A percentile compares a stretch with the other conserved stretches of the same genome.
Conservation (phyloP, 2,888 invertebrate genomes). For the Coremacera marginata region DNA sequence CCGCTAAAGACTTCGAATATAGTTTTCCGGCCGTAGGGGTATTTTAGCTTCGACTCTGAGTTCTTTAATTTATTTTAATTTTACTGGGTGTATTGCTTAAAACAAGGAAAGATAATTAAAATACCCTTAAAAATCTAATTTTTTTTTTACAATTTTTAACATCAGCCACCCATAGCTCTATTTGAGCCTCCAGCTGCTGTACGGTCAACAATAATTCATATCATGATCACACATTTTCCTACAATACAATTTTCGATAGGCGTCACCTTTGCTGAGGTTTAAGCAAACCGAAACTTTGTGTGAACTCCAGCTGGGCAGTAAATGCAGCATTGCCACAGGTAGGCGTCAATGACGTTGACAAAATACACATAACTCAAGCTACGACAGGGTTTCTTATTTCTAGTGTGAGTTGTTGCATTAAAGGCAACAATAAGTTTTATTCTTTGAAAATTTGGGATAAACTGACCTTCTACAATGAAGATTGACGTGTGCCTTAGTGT, state of each 20-base stretch:
- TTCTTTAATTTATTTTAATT: too few relatives aligned
- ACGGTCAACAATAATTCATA: constrained; percentile 16
- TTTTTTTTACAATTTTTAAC: too few relatives aligned
- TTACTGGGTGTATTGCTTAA: too few relatives aligned
- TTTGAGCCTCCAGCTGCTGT: constrained; percentile 8
- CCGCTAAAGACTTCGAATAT: too few relatives aligned
- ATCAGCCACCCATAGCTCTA: neutral
- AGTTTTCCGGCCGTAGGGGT: too few relatives aligned
- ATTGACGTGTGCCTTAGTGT: constrained; percentile 43
- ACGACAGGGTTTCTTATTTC: neutral
- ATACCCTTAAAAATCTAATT: neutral
- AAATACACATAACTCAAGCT: constrained; percentile 24
- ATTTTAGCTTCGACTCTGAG: too few relatives aligned
- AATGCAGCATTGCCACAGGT: constrained; percentile 17
- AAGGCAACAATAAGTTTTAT: neutral
- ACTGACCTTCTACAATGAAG: constrained; percentile 46
- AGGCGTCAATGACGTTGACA: constrained; percentile 20
- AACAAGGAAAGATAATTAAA: neutral
- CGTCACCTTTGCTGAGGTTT: neutral
- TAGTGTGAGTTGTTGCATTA: neutral
- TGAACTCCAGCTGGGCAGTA: constrained; percentile 50
- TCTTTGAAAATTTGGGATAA: constrained; percentile 16
- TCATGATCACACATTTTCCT: constrained; percentile 18
- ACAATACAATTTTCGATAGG: neutral
- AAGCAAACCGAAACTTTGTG: constrained; percentile 33